phyloP scores from a whole-genome alignment of 2,113 vertebrate genomes.

The Barnardius zonarius region DNA sequence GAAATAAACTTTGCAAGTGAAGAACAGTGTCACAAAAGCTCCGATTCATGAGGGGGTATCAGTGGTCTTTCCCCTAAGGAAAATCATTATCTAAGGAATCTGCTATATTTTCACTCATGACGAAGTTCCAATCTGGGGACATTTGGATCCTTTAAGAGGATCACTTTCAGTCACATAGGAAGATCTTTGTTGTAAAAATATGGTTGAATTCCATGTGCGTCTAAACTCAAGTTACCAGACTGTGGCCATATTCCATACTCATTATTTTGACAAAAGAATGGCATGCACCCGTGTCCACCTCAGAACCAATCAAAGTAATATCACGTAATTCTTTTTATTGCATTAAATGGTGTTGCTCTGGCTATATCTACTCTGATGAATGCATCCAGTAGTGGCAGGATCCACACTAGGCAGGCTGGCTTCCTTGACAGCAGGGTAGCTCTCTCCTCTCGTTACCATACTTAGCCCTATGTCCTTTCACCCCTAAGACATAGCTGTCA shows the following conservation, averaged over 20 bases:
- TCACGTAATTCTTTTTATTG: background rate
- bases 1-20: background rate
- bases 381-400: background rate
- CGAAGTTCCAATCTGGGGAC: background rate
- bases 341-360: background rate
- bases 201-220: background rate
- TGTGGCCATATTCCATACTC: background rate
- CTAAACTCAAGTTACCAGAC: background rate
- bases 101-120: background rate
- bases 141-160: background rate
- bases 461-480: background rate
- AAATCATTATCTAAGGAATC: background rate
- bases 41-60: background rate
- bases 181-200: background rate
- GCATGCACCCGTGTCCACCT: rapidly evolving
- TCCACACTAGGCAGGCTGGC: background rate
- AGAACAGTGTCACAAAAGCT: background rate
- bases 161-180: background rate
- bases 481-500: background rate
- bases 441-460: background rate
- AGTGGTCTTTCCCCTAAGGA: background rate
- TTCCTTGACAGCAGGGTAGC: background rate
- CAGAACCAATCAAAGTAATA: background rate
- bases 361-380: background rate
- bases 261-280: background rate